These are phyloP conservation scores for Drosophila eohydei DNA, from an alignment of 2,888 invertebrate genomes.

Conservation along the genomic window DNA sequence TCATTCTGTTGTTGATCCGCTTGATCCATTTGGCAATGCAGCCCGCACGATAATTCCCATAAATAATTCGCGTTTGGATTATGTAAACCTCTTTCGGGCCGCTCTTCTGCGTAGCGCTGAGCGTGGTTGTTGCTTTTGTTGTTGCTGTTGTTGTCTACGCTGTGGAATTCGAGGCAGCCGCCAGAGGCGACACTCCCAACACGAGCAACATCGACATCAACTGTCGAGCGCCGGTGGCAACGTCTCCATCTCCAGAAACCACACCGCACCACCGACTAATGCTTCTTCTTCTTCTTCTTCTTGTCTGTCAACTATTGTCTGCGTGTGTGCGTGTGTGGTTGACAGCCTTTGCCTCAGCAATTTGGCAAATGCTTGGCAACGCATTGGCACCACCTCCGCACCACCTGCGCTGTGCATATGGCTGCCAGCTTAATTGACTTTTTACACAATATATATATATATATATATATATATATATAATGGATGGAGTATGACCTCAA, in stretches of 20 bases:
- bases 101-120: slow-evolving; percentile 16
- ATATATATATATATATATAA: not conserved
- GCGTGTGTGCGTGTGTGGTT: slow-evolving; percentile 13
- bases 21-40: slow-evolving; percentile 66
- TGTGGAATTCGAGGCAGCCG: slow-evolving; percentile 68
- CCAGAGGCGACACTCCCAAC: slow-evolving; percentile 72
- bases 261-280: slow-evolving; percentile 1
- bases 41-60: slow-evolving; percentile 64
- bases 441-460: slow-evolving; percentile 18
- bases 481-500: slow-evolving; percentile 55
- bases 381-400: slow-evolving; percentile 40
- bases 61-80: slow-evolving; percentile 66
- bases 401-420: slow-evolving; percentile 15
- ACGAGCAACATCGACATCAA: slow-evolving; percentile 25
- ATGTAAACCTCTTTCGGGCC: slow-evolving; percentile 53
- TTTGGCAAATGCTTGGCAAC: slow-evolving; percentile 50
- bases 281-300: not conserved
- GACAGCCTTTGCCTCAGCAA: slow-evolving; percentile 29
- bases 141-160: slow-evolving; percentile 49
- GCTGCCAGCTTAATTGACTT: slow-evolving; percentile 58
- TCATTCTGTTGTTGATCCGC: slow-evolving; percentile 21
- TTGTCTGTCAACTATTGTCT: slow-evolving; percentile 17
- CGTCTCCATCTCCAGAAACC: slow-evolving; percentile 31
- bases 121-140: slow-evolving; percentile 15
- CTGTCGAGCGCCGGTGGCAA: slow-evolving; percentile 44